A percentile compares a stretch with the other conserved stretches of the same genome.
Evolutionary conservation across 2,888 invertebrate genomes (phyloP).

Genomic region (Synergus laeviventris): DNA sequence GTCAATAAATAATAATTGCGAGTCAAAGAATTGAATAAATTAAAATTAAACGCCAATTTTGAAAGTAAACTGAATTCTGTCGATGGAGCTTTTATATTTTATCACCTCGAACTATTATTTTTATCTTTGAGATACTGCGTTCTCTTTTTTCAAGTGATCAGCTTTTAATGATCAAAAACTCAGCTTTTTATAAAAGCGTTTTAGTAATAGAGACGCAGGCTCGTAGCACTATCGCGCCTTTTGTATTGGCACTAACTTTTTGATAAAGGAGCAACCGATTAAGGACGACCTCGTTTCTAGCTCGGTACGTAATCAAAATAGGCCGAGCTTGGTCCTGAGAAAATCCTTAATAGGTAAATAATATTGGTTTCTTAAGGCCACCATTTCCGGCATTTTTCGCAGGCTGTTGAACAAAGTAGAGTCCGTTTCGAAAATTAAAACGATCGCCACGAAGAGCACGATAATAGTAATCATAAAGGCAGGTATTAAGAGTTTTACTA

Average conservation of each 20-base stretch:
- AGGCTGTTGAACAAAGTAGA: constrained; percentile 83
- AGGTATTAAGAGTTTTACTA: constrained; percentile 86
- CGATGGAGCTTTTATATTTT: background rate
- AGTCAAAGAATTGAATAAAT: background rate
- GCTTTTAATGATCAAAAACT: background rate
- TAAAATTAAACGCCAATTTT: background rate
- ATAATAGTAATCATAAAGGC: constrained; percentile 86
- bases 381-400: constrained; percentile 87
- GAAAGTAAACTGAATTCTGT: background rate
- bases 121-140: background rate
- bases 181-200: constrained; percentile 31
- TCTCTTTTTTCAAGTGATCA: background rate
- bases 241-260: constrained; percentile 23
- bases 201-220: background rate
- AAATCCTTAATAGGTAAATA: constrained; percentile 91
- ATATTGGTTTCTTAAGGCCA: constrained; percentile 85
- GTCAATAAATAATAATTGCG: background rate
- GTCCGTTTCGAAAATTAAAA: constrained; percentile 88
- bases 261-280: constrained; percentile 28
- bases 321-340: constrained; percentile 81
- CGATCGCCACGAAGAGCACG: constrained; percentile 82
- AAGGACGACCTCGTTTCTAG: constrained; percentile 39
- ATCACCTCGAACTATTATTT: background rate
- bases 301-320: constrained; percentile 78
- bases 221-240: constrained; percentile 3